These are phyloP conservation scores for Iphiclides podalirius DNA, from an alignment of 2,888 invertebrate genomes.

Conservation along the genomic window DNA sequence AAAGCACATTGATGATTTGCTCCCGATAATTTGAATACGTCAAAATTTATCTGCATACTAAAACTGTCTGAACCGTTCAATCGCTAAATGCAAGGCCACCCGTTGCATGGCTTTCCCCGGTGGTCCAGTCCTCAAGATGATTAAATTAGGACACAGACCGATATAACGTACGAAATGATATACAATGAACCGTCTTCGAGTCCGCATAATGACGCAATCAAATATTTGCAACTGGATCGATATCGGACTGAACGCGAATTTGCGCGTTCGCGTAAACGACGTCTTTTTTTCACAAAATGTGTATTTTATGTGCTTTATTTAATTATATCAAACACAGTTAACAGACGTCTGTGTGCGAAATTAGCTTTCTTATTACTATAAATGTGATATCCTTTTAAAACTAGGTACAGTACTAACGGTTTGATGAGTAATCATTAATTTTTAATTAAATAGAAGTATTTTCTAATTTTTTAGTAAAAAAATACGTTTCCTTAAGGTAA, in stretches of 20 bases:
- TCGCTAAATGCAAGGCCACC: conserved; percentile 59
- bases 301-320: too few species aligned
- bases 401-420: too few species aligned
- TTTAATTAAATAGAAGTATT: too few species aligned
- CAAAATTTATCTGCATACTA: conserved; percentile 16
- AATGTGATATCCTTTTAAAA: too few species aligned
- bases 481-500: too few species aligned
- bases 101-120: conserved; percentile 61
- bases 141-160: conserved; percentile 76
- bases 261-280: conserved; percentile 37
- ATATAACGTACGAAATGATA: conserved; percentile 77
- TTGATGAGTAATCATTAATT: too few species aligned
- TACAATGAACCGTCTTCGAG: conserved; percentile 68
- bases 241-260: conserved; percentile 41
- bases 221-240: conserved; percentile 64
- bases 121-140: conserved; percentile 78
- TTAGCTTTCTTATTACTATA: too few species aligned
- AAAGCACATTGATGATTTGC: too few species aligned
- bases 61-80: conserved; percentile 58
- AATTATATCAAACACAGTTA: too few species aligned
- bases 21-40: conserved; percentile 1
- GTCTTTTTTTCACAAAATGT: too few species aligned
- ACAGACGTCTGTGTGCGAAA: too few species aligned
- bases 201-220: conserved; percentile 77
- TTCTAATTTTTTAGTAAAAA: too few species aligned